Conservation (phyloP, 2,113 vertebrate genomes). For the Apteryx owenii region DNA sequence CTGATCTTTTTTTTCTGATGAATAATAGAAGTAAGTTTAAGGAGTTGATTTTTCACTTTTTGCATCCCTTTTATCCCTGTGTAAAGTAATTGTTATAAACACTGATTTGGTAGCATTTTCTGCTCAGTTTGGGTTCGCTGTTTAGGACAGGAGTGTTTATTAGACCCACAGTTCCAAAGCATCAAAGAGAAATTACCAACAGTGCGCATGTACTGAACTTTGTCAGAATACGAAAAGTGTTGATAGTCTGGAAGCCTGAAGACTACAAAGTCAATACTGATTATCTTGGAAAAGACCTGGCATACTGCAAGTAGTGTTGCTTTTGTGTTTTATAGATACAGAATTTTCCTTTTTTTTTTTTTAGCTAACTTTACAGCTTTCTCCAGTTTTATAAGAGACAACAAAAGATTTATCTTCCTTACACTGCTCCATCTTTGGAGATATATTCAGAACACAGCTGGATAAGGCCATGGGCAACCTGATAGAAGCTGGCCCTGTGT, state of each 20-base stretch:
- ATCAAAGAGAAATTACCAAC: not conserved
- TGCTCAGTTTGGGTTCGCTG: not conserved
- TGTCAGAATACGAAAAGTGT: not conserved
- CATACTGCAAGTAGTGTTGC: not conserved
- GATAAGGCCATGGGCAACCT: not conserved
- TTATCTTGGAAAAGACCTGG: not conserved
- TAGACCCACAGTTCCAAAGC: not conserved
- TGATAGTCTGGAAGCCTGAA: not conserved
- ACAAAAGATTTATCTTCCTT: not conserved
- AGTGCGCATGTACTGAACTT: not conserved
- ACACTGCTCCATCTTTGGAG: not conserved
- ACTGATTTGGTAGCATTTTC: not conserved
- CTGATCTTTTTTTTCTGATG: not conserved
- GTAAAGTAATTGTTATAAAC: not conserved
- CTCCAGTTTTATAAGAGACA: not conserved
- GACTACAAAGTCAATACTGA: not conserved
- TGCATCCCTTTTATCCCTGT: not conserved
- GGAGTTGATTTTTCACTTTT: not conserved
- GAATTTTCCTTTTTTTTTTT: not conserved
- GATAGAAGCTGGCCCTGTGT: not conserved
- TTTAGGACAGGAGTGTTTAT: not conserved
- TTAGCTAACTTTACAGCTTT: not conserved
- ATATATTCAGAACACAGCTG: not conserved
- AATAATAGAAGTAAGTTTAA: not conserved
- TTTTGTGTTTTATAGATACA: not conserved